Conservation (phyloP, 2,797 vertebrate genomes). For the Hippocampus kuda region DNA sequence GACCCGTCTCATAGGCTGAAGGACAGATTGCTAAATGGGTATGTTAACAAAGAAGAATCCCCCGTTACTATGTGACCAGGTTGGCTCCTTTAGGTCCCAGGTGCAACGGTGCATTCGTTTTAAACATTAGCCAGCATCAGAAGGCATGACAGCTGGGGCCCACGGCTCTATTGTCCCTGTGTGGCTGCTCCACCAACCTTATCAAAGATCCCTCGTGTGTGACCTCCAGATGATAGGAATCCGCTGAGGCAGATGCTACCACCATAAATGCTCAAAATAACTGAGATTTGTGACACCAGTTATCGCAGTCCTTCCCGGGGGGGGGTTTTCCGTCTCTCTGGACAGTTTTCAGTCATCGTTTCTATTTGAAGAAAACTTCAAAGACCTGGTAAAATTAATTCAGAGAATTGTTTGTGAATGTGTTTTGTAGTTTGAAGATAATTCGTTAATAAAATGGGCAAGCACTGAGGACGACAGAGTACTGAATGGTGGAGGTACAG, state of each 20-base stretch:
- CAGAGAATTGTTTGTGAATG: too few species aligned
- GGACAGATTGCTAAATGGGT: neutral
- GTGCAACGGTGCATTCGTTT: constrained; percentile 47
- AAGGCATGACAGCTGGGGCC: constrained; percentile 52
- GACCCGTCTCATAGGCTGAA: neutral
- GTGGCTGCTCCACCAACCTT: constrained; percentile 32
- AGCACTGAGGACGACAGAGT: too few species aligned
- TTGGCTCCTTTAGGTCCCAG: constrained; percentile 48
- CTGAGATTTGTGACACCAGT: neutral
- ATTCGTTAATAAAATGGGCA: too few species aligned
- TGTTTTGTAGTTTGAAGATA: too few species aligned
- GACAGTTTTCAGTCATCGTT: neutral
- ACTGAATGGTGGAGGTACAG: too few species aligned
- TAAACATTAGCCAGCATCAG: constrained; percentile 35
- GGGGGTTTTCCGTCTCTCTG: neutral
- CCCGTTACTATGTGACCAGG: constrained; percentile 27
- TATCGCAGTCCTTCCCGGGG: too few species aligned
- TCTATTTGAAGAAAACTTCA: too few species aligned
- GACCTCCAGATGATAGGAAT: constrained; percentile 53
- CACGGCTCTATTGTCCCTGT: constrained; percentile 24
- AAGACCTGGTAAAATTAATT: too few species aligned
- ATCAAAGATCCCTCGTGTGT: constrained; percentile 45
- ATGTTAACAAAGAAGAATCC: neutral
- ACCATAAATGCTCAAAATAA: constrained; percentile 36
- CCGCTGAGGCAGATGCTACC: constrained; percentile 57